Percentiles rank a stretch among this genome's conserved stretches.
phyloP scores from a whole-genome alignment of 1,140 invertebrate species.

The Drosophila seguyi region DNA sequence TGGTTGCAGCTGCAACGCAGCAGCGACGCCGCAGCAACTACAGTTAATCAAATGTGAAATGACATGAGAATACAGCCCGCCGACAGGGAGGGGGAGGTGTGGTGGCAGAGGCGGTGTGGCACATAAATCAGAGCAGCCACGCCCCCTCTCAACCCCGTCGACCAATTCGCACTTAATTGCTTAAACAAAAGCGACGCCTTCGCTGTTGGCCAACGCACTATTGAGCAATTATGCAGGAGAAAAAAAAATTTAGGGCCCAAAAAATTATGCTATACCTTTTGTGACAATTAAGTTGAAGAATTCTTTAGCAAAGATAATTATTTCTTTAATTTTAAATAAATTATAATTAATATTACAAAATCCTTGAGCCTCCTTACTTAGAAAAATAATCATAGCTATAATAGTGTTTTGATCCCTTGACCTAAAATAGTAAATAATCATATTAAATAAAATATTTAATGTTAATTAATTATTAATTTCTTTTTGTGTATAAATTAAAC shows the following conservation, averaged over 20 bases:
- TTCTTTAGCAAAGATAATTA: too few species aligned
- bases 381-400: too few species aligned
- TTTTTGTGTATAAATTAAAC: slow-evolving; percentile 17
- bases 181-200: slow-evolving; percentile 63
- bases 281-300: accelerated
- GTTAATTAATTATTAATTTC: neutral
- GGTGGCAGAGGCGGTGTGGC: neutral
- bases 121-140: slow-evolving; percentile 61
- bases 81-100: neutral
- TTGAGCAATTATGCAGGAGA: slow-evolving; percentile 70
- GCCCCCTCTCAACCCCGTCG: slow-evolving; percentile 1
- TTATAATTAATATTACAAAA: too few species aligned
- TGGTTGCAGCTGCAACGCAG: slow-evolving; percentile 49
- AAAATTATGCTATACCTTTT: slow-evolving; percentile 25
- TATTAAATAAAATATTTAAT: too few species aligned
- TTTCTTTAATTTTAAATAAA: neutral
- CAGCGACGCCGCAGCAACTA: slow-evolving; percentile 48
- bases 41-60: slow-evolving; percentile 76
- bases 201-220: slow-evolving; percentile 49
- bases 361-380: too few species aligned
- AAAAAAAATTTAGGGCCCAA: neutral
- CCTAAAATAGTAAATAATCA: too few species aligned
- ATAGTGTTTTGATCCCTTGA: too few species aligned
- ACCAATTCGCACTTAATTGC: slow-evolving; percentile 64
- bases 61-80: slow-evolving; percentile 45